A percentile compares a stretch with the other conserved stretches of the same genome.
phyloP scores from a whole-genome alignment of 2,888 invertebrate genomes.

The Eupithecia subfuscata region DNA sequence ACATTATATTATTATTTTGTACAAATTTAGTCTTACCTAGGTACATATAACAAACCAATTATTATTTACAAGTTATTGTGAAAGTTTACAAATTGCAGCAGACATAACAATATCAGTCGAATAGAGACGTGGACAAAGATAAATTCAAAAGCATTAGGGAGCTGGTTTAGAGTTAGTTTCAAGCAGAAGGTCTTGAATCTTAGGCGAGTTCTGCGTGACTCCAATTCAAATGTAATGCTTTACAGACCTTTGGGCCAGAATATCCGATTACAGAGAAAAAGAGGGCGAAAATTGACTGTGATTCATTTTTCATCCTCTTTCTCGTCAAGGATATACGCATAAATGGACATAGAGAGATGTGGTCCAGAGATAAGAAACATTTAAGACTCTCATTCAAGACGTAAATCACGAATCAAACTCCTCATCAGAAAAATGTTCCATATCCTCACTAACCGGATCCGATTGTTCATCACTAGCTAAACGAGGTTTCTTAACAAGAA shows the following conservation, averaged over 20 bases:
- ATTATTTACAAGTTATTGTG: not conserved
- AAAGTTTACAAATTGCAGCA: slow-evolving; percentile 2
- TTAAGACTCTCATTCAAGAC: not conserved
- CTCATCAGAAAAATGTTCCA: slow-evolving; percentile 50
- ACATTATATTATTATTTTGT: not conserved
- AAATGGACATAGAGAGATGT: not conserved
- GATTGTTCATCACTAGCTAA: slow-evolving; percentile 62
- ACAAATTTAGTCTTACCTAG: not conserved
- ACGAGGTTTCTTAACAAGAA: slow-evolving; percentile 75
- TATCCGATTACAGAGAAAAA: not conserved
- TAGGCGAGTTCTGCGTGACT: not conserved
- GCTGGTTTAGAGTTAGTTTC: not conserved
- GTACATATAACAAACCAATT: not conserved
- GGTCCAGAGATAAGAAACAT: not conserved
- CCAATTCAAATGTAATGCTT: slow-evolving; percentile 4
- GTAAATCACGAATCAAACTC: slow-evolving; percentile 49
- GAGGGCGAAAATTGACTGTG: not conserved
- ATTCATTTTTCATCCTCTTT: not conserved
- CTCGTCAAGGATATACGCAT: not conserved
- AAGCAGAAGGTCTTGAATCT: slow-evolving; percentile 2
- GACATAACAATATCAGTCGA: slow-evolving; percentile 30
- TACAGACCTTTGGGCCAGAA: not conserved
- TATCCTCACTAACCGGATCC: slow-evolving; percentile 55
- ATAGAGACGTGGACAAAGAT: not conserved
- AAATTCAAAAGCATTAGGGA: not conserved